Conservation (phyloP, 1,140 invertebrate genomes). For the Pseudomyrmex concolor region DNA sequence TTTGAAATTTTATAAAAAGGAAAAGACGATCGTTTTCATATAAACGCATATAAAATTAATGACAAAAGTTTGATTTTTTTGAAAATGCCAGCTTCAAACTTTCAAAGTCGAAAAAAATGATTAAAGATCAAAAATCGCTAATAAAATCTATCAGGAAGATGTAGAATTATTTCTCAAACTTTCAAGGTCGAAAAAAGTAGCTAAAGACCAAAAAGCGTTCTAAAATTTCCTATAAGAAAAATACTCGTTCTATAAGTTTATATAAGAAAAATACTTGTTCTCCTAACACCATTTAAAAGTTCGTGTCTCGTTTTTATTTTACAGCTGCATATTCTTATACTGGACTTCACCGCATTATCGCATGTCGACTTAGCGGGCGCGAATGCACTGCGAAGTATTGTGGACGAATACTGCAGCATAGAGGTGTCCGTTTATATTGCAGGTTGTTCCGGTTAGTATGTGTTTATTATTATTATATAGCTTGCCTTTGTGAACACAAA, state of each 20-base stretch:
- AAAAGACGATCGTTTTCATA: too few relatives aligned
- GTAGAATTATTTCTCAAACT: too few relatives aligned
- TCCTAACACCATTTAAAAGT: background rate
- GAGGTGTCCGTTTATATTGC: conserved; percentile 87
- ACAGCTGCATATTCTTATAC: conserved; percentile 87
- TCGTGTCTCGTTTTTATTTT: conserved; percentile 58
- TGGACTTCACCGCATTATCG: conserved; percentile 90
- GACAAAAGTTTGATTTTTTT: too few relatives aligned
- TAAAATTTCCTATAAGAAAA: too few relatives aligned
- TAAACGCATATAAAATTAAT: too few relatives aligned
- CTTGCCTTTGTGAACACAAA: conserved; percentile 21
- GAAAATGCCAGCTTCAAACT: too few relatives aligned
- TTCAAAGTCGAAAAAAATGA: too few relatives aligned
- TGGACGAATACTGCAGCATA: conserved; percentile 86
- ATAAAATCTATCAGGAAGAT: too few relatives aligned
- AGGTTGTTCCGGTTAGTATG: conserved; percentile 87
- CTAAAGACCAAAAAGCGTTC: too few relatives aligned
- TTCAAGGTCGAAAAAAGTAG: too few relatives aligned
- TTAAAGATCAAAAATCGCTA: too few relatives aligned
- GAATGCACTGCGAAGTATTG: conserved; percentile 85
- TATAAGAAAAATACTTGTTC: background rate
- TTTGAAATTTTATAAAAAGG: too few relatives aligned
- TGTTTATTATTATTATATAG: background rate
- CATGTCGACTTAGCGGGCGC: conserved; percentile 90
- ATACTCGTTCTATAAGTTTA: background rate